These are phyloP conservation scores for Oscheius sp. DNA, from an alignment of 2,888 invertebrate species.

Conservation along the genomic window DNA sequence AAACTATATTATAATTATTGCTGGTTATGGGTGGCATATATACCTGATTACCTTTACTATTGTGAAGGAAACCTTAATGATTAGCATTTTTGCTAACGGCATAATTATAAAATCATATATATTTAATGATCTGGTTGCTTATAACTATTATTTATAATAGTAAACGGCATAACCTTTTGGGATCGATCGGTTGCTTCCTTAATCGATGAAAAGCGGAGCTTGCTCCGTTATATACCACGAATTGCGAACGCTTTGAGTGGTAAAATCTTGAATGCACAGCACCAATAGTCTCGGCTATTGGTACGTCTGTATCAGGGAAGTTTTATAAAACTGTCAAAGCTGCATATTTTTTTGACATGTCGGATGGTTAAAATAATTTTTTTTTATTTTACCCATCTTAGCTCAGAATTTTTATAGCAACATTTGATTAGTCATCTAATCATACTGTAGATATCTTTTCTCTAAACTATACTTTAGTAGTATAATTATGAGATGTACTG, in stretches of 20 bases:
- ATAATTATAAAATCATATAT: not conserved
- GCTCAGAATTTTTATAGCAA: conserved; percentile 7
- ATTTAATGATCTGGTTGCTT: not conserved
- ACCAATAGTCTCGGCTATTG: conserved; percentile 42
- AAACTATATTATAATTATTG: not conserved
- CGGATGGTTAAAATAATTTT: not conserved
- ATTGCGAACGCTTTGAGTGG: conserved; percentile 74
- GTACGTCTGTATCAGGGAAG: conserved; percentile 72
- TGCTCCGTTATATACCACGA: conserved; percentile 69
- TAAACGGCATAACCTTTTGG: conserved; percentile 71
- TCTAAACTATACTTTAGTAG: not conserved
- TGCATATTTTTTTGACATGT: not conserved
- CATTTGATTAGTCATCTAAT: not conserved
- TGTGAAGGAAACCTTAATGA: not conserved
- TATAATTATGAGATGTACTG: not conserved
- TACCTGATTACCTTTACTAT: not conserved
- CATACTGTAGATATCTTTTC: not conserved
- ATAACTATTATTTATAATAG: not conserved
- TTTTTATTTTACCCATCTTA: not conserved
- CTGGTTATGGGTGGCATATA: not conserved
- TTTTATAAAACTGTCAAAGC: conserved; percentile 33
- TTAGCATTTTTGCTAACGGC: not conserved
- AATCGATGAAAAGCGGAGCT: conserved; percentile 73
- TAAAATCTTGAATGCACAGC: conserved; percentile 74
- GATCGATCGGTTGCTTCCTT: conserved; percentile 72